Percentiles rank a stretch among this genome's conserved stretches.
Evolutionary conservation across 2,797 vertebrate genomes (phyloP).

Genomic region (Tarsius wallacei): DNA sequence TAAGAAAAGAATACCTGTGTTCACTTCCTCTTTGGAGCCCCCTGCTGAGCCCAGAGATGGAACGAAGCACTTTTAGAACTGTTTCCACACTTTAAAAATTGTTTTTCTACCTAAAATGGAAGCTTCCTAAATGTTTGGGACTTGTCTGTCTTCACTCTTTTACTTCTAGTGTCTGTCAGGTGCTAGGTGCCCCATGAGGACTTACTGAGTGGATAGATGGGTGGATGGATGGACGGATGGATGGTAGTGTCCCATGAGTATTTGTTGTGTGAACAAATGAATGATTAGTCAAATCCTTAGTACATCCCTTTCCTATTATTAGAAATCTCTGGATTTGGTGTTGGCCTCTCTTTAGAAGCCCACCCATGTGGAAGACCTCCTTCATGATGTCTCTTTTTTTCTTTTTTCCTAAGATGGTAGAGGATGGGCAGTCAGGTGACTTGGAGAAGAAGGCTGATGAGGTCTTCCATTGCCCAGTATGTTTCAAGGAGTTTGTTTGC

Average conservation of each 20-base stretch:
- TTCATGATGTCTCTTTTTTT: constrained; percentile 30
- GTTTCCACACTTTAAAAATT: not conserved
- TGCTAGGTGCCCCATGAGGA: not conserved
- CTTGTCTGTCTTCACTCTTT: not conserved
- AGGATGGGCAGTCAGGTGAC: constrained; percentile 91
- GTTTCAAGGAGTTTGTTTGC: constrained; percentile 96
- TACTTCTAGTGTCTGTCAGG: not conserved
- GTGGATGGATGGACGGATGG: accelerated
- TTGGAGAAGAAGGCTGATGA: constrained; percentile 91
- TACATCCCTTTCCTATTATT: not conserved
- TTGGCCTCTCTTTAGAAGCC: not conserved
- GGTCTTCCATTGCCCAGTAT: constrained; percentile 95
- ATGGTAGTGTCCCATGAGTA: accelerated
- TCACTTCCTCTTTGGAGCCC: not conserved
- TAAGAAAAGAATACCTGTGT: not conserved
- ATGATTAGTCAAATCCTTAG: not conserved
- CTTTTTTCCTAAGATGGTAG: constrained; percentile 91
- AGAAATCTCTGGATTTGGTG: not conserved
- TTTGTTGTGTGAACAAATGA: not conserved
- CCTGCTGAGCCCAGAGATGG: not conserved
- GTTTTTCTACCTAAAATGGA: not conserved
- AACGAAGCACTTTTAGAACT: not conserved
- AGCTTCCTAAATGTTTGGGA: not conserved
- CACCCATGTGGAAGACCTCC: not conserved
- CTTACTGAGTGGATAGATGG: not conserved